These are phyloP conservation scores for Drosophila formosana DNA, from an alignment of 2,888 invertebrate species.

Conservation along the genomic window DNA sequence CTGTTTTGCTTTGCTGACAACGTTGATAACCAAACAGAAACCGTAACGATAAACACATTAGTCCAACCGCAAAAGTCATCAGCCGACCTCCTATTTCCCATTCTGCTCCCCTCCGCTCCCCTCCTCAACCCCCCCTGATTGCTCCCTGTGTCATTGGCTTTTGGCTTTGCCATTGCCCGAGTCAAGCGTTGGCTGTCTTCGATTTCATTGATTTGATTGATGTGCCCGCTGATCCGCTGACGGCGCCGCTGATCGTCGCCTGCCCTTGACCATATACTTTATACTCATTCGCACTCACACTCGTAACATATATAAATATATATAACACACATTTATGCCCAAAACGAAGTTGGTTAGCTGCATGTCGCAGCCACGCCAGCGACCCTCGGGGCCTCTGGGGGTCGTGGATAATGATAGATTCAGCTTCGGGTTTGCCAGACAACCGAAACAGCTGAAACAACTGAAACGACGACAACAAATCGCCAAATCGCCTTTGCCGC, in stretches of 20 bases:
- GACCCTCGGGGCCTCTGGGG: constrained; percentile 70
- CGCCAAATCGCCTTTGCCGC: constrained; percentile 46
- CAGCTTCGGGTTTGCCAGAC: constrained; percentile 21
- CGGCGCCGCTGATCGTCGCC: constrained; percentile 51
- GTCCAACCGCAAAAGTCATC: constrained; percentile 63
- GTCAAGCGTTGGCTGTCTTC: constrained; percentile 63
- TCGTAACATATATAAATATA: constrained; percentile 20
- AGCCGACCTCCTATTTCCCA: constrained; percentile 46
- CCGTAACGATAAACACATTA: constrained; percentile 64
- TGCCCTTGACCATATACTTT: constrained; percentile 72
- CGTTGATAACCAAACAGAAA: constrained; percentile 43
- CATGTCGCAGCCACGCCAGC: constrained; percentile 65
- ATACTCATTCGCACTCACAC: constrained; percentile 5
- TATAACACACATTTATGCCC: constrained; percentile 2
- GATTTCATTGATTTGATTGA: constrained; percentile 79
- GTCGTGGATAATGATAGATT: constrained; percentile 68
- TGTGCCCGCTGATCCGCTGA: constrained; percentile 74
- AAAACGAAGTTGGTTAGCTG: constrained; percentile 41
- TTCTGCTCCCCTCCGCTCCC: background rate
- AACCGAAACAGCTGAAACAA: background rate
- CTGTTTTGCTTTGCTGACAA: constrained; percentile 35
- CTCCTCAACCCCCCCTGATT: background rate
- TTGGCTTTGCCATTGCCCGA: constrained; percentile 6
- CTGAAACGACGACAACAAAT: constrained; percentile 23
- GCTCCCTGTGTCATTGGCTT: background rate